A percentile compares a stretch with the other conserved stretches of the same genome.
phyloP scores from a whole-genome alignment of 2,888 invertebrate genomes.

The Amaurobius ferox region DNA sequence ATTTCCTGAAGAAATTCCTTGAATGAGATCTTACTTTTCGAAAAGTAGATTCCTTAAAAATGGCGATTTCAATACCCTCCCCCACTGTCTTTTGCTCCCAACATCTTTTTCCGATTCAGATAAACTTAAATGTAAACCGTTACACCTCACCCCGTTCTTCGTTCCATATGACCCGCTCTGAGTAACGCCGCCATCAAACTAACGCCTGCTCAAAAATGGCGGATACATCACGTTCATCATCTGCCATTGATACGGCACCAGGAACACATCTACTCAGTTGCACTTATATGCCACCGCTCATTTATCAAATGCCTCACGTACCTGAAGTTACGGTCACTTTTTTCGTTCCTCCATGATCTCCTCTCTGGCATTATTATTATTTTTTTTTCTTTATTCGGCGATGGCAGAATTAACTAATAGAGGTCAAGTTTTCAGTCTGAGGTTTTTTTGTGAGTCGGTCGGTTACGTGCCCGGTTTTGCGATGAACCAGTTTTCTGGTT shows the following conservation, averaged over 20 bases:
- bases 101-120: background rate
- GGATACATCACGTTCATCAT: slow-evolving; percentile 39
- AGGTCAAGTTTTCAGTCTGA: slow-evolving; percentile 56
- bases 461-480: slow-evolving; percentile 21
- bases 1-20: too few species aligned
- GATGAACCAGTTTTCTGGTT: slow-evolving; percentile 1
- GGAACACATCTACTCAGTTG: slow-evolving; percentile 7
- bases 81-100: background rate
- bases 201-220: slow-evolving; percentile 11
- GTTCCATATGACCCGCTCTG: slow-evolving; percentile 47
- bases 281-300: slow-evolving; percentile 49
- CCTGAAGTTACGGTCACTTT: slow-evolving; percentile 27
- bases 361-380: background rate
- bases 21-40: too few species aligned
- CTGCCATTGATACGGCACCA: slow-evolving; percentile 23
- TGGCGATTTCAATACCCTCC: too few species aligned
- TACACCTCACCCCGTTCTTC: background rate
- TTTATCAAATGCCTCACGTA: slow-evolving; percentile 65
- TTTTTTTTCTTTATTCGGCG: slow-evolving; percentile 39
- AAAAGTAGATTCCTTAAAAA: too few species aligned
- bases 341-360: background rate
- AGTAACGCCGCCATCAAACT: slow-evolving; percentile 41
- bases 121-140: background rate
- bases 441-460: background rate
- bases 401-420: slow-evolving; percentile 55